A percentile compares a stretch with the other conserved stretches of the same genome.
Evolutionary conservation across 2,888 invertebrate species (phyloP).

Genomic region (Chorisops tibialis): DNA sequence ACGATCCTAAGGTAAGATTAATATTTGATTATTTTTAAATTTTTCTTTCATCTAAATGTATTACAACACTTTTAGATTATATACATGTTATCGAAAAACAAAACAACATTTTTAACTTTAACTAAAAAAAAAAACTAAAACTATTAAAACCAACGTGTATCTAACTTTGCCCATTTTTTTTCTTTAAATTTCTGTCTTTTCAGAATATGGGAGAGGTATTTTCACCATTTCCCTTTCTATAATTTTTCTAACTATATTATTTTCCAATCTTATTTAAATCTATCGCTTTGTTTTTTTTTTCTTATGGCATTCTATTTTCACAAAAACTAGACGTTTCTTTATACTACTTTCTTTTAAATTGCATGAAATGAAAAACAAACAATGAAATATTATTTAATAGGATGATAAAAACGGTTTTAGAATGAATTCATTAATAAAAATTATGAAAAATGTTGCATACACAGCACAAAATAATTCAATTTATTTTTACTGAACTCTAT

Average conservation of each 20-base stretch:
- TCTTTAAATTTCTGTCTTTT: slow-evolving; percentile 53
- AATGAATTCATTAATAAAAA: no score
- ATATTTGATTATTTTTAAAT: not conserved
- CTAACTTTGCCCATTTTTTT: slow-evolving; percentile 31
- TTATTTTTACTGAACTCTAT: no score
- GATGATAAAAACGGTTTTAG: no score
- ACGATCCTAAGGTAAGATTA: slow-evolving; percentile 83
- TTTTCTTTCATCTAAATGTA: slow-evolving; percentile 7
- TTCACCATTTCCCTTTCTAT: slow-evolving; percentile 26
- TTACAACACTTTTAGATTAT: not conserved
- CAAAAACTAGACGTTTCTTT: not conserved
- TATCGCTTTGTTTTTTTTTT: slow-evolving; percentile 7
- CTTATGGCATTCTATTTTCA: not conserved
- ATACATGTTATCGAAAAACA: not conserved
- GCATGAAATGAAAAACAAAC: no score
- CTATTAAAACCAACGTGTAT: slow-evolving; percentile 16
- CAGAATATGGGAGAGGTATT: slow-evolving; percentile 62
- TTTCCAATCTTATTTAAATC: not conserved
- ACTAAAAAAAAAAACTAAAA: no score
- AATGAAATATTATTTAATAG: no score
- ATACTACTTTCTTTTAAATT: no score
- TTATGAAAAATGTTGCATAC: no score
- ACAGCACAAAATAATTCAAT: no score
- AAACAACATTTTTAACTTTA: not conserved
- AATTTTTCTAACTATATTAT: slow-evolving; percentile 7